phyloP scores from a whole-genome alignment of 2,797 vertebrate genomes.

The Sebastes kiyomatsui region DNA sequence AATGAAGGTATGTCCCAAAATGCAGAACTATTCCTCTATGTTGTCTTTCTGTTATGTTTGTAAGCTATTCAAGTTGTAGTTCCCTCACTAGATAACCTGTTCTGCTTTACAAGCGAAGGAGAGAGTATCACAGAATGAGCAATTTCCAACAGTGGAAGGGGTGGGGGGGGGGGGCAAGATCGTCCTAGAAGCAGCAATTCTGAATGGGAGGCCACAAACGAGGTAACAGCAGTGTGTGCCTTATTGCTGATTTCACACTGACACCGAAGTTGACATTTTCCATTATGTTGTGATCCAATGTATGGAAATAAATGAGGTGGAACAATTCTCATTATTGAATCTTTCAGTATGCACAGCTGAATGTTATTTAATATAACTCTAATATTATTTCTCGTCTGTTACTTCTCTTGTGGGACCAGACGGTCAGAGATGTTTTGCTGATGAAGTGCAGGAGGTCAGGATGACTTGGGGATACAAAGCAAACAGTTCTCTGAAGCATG shows the following conservation, averaged over 20 bases:
- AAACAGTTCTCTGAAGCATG: background rate
- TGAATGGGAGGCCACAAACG: background rate
- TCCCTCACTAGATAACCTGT: background rate
- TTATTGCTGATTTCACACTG: background rate
- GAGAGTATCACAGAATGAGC: background rate
- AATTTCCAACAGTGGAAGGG: background rate
- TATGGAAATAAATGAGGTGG: background rate
- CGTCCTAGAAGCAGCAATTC: background rate
- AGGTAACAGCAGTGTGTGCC: background rate
- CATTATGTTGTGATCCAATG: background rate
- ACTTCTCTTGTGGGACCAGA: background rate
- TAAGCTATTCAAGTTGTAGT: background rate
- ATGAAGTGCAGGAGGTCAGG: background rate
- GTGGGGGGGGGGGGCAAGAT: background rate
- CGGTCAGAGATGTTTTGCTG: background rate
- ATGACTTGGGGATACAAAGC: background rate
- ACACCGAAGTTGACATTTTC: background rate
- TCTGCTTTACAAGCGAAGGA: background rate
- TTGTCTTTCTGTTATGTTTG: background rate
- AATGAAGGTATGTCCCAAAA: background rate
- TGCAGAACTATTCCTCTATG: background rate
- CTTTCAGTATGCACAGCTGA: background rate
- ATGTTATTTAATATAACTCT: background rate
- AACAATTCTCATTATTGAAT: background rate
- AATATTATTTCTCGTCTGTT: background rate